Conservation (phyloP, 2,797 vertebrate species). For the Momotus momota region DNA sequence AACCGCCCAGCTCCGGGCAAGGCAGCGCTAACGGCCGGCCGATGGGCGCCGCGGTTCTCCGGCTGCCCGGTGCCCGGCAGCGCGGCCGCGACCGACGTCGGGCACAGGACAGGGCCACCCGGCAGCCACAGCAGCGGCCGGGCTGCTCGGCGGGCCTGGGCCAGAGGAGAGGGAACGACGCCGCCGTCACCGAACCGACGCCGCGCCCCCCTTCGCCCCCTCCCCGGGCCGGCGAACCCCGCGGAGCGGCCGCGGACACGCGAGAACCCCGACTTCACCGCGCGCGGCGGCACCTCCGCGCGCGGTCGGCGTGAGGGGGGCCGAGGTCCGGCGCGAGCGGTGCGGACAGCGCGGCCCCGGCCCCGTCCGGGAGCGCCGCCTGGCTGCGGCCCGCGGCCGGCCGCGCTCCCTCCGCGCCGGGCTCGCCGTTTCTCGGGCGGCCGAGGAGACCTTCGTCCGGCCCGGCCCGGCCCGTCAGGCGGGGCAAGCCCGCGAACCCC, state of each 20-base stretch:
- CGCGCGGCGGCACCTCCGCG: background rate
- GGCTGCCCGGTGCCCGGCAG: background rate
- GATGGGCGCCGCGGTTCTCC: background rate
- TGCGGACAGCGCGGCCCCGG: background rate
- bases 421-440: background rate
- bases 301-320: background rate
- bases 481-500: too few relatives aligned
- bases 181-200: too few relatives aligned
- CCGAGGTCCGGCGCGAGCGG: background rate
- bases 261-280: background rate
- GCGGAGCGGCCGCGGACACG: too few relatives aligned
- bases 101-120: background rate
- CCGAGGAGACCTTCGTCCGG: background rate
- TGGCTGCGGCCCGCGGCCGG: background rate
- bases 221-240: too few relatives aligned
- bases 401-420: background rate
- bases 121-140: too few relatives aligned
- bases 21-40: background rate
- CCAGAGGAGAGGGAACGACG: background rate
- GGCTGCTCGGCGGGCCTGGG: too few relatives aligned
- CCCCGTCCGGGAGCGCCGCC: background rate
- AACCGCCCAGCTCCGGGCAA: background rate
- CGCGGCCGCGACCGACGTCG: background rate
- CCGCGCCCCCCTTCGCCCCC: too few relatives aligned
- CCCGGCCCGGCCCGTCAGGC: too few relatives aligned